Base-by-base conservation (phyloP, 53 echinoderm and acorn worm species). In the Astropecten irregularis region DNA sequence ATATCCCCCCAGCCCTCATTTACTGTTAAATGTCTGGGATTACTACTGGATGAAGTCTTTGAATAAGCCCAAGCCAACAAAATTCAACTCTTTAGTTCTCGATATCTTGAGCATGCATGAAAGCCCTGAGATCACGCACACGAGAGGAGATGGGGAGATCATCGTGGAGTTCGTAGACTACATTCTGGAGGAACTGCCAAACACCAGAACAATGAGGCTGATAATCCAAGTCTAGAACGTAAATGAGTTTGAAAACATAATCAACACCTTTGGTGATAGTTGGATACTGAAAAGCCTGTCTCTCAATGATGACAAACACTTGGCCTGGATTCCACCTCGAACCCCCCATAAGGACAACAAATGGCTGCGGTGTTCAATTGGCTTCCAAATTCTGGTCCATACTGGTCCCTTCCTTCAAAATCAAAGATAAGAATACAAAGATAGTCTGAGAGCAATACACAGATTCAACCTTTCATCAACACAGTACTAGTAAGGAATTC, bases 151-250 rank as follows among this genome's bases (percentile, higher is more conserved):
- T 49, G 49, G 49, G 49, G 1, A 49, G 14, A 19, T 69, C 69
- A 21, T 69, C 46, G 9, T 39, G 22, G 4, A 40, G 36, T 14
- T 26, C 46, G 21, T 69, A 69, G 18, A 69, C 44, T 20, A 39
- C 40, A 40, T 64, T 60, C 64, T 81, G 58, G 30, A 81, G 28
- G 65, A 81, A 81, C 46, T 81, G 62, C 82, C 82, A 81, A 5
- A 39, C 26, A 25, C 61, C 62, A 23, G 27, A 20, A 40, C 82
- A 81, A 16, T 81, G 42, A 4, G 23, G 25, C 35, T 81, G 82
- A 28, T 81, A 64, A 18, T 65, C 59, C 26, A 61, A 64, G 33
- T 81, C 82, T 7, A 81, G 30, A 22, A 81, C 65, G 35, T 64
- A 64, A 38, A 63, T 40, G 13, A 61, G 36, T 54, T 77, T 77